These are phyloP conservation scores for human DNA, from an alignment of 2,113 vertebrate species.

Conservation along the genomic window GRCh38 chr9:90896001-90896500, in stretches of 20 bases:
- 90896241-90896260: not conserved
- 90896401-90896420: no score
- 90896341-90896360: not conserved
- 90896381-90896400: accelerated
- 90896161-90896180: not conserved
- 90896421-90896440: no score
- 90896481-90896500: accelerated
- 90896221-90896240: not conserved
- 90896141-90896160: not conserved
- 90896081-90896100: not conserved
- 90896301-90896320: accelerated
- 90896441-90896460: no score
- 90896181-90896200: not conserved
- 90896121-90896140: not conserved
- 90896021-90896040: accelerated
- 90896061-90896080: accelerated
- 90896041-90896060: no score
- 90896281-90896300: accelerated
- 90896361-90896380: accelerated
- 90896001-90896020: accelerated
- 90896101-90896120: not conserved
- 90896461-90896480: not conserved
- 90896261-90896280: accelerated
- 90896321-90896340: not conserved
- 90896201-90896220: no score